Conservation (phyloP, 2,888 invertebrate species). For the Eledone cirrhosa region DNA sequence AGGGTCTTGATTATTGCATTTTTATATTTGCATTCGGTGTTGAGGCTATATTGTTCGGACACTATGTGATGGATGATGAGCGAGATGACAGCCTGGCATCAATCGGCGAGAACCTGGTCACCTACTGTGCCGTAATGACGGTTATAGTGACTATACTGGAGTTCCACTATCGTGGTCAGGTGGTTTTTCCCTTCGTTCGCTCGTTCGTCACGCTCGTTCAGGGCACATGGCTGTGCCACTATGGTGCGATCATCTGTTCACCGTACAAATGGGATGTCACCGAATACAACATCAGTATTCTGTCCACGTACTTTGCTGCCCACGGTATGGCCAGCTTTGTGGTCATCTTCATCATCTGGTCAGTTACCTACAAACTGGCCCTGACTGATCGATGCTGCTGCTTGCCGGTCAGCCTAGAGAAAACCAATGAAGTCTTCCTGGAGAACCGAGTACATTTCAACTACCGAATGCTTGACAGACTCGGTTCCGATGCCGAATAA, state of each 20-base stretch:
- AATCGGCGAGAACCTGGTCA: slow-evolving; percentile 30
- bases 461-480: slow-evolving; percentile 36
- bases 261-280: slow-evolving; percentile 10
- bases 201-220: slow-evolving; percentile 33
- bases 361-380: slow-evolving; percentile 33
- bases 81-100: slow-evolving; percentile 20
- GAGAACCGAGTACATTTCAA: slow-evolving; percentile 41
- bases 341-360: slow-evolving; percentile 35
- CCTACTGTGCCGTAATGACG: slow-evolving; percentile 29
- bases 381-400: slow-evolving; percentile 35
- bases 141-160: slow-evolving; percentile 32
- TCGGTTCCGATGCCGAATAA: slow-evolving; percentile 38
- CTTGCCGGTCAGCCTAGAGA: slow-evolving; percentile 28
- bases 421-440: slow-evolving; percentile 33
- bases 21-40: slow-evolving; percentile 35
- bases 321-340: slow-evolving; percentile 37
- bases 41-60: slow-evolving; percentile 33
- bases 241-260: slow-evolving; percentile 25
- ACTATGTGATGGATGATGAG: slow-evolving; percentile 25
- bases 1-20: slow-evolving; percentile 35
- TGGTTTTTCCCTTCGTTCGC: slow-evolving; percentile 34
- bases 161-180: slow-evolving; percentile 32
- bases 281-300: slow-evolving; percentile 28
- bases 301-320: slow-evolving; percentile 37
- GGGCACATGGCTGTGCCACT: slow-evolving; percentile 39